Base-by-base conservation (phyloP, 1,140 invertebrate species). In the Zaprionus davidi region DNA sequence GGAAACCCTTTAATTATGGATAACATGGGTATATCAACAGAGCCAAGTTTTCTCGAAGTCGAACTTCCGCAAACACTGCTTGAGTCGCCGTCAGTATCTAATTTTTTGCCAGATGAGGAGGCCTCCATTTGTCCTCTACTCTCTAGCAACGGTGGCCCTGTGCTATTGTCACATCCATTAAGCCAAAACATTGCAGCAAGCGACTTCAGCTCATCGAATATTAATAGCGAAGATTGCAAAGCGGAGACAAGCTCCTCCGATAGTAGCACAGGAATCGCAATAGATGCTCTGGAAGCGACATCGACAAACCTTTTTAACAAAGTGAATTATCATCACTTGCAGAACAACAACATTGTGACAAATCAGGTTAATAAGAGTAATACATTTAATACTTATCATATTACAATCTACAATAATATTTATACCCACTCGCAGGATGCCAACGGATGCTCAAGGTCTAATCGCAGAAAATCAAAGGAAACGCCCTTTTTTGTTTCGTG, bases 401-500 rank as follows among this genome's bases (percentile, higher is more conserved):
- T 24, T 51, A 44, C 20, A 51, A 17, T 51, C 1, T 24, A 20
- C 20, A 20, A 20, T 20, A 24, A 24, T 4, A 36, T 26, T 26
- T 5, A 49, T 49, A 3, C 9, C 11, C 26, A 15, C 74, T 92
- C 5, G 1, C 20, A 95, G 93, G 94, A 95, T 36, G 44, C 66
- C 13, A 94, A 94, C 80, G 93, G 93, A 5, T 94, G 94, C 67
- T 92, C 93, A 46, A 94, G 95, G 41, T 94, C 93, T n/a, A 71
- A 71, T 15, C 95, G 72, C 31, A 77, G 72, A 7, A 74, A 81
- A 15, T 78, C 78, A 0, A 83, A 91, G 38, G 78, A 92, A 3
- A 76, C 86, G 55, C 94, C 94, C 13, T 92, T 79, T 71, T 97
- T 97, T 87, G 95, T 96, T 71, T 95, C 95, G 58, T 97, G 96